Percentiles rank a stretch among this genome's conserved stretches.
Evolutionary conservation across 1,140 invertebrate genomes (phyloP).

Genomic region (Heliconius nattereri): DNA sequence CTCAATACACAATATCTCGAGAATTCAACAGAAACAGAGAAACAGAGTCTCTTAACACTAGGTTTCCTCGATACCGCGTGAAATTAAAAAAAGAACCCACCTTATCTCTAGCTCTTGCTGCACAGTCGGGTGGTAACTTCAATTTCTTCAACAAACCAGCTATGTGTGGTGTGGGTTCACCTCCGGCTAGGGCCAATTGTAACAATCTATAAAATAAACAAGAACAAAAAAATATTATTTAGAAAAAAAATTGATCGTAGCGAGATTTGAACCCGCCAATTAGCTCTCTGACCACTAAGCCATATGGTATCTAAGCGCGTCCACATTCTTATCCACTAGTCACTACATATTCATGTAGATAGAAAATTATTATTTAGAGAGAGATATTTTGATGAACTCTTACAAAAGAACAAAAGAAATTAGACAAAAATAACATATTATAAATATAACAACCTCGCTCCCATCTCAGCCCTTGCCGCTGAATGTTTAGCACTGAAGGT

Average conservation of each 20-base stretch:
- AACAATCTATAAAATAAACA: constrained; percentile 21
- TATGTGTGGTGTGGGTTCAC: constrained; percentile 45
- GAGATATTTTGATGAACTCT: too few relatives aligned
- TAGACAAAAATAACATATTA: too few relatives aligned
- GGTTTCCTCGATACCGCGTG: neutral
- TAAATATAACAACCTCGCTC: constrained; percentile 45
- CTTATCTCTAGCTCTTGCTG: constrained; percentile 46
- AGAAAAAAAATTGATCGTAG: too few relatives aligned
- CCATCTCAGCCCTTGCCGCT: constrained; percentile 60
- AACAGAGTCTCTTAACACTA: too few relatives aligned
- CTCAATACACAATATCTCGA: neutral
- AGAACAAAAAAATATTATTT: too few relatives aligned
- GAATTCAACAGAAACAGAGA: neutral
- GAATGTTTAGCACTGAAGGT: constrained; percentile 13
- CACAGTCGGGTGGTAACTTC: constrained; percentile 59
- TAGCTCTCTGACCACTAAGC: too few relatives aligned
- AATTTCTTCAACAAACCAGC: constrained; percentile 50
- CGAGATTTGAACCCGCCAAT: too few relatives aligned
- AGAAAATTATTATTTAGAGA: too few relatives aligned
- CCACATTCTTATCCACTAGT: too few relatives aligned
- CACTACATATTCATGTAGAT: too few relatives aligned
- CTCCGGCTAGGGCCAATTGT: constrained; percentile 54
- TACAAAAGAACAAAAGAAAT: too few relatives aligned
- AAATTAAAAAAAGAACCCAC: constrained; percentile 24
- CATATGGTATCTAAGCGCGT: too few relatives aligned